Evolutionary conservation across 2,113 vertebrate species (phyloP), one percentile per base, ranked within the genome.

Genomic region (Tachysurus vachellii): DNA sequence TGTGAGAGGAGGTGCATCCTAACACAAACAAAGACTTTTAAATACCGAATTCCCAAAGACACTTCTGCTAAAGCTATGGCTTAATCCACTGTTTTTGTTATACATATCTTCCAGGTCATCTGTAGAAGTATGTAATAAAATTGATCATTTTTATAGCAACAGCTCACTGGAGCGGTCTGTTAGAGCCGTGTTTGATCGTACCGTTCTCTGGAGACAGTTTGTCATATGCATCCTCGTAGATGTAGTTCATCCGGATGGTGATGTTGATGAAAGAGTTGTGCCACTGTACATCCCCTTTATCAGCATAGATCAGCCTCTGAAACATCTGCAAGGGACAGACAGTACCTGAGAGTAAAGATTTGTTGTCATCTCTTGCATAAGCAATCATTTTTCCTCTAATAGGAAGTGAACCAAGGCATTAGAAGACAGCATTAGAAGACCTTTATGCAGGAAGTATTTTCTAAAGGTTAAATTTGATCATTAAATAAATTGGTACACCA

Each of bases 151-250:
- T 80, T 28, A 50, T 80, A 31, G 76, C 28, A 36, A 36, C 53
- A 21, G 26, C 14, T 56, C 3, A 31, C 5, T 5, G 0, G 26
- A 53, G 6, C n/a, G 9, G 53, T 19, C 73, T 53, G n/a, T 12
- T 10, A 26, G 44, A 53, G 75, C 9, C 68, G 73, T 19, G 17
- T 61, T 53, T 0, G 76, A 19, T 50, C 44, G 16, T 95, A 99
- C 98, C 98, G 13, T 99, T 99, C 94, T 99, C 98, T 56, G 97
- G 98, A 68, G 98, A 99, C 86, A 99, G 96, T 86, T 99, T 99
- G 93, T 99, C 98, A 73, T 99, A 99, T 75, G 98, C 98, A 83
- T 99, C 98, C 92, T 99, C 98, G 90, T 99, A 99, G 94, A 99
- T 99, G 89, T 99, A 99, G 93, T 99, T 99, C 89, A 98, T 97